Percentiles rank a stretch among this genome's conserved stretches.
phyloP scores from a whole-genome alignment of 2,797 vertebrate species.

The Lepus townsendii region DNA sequence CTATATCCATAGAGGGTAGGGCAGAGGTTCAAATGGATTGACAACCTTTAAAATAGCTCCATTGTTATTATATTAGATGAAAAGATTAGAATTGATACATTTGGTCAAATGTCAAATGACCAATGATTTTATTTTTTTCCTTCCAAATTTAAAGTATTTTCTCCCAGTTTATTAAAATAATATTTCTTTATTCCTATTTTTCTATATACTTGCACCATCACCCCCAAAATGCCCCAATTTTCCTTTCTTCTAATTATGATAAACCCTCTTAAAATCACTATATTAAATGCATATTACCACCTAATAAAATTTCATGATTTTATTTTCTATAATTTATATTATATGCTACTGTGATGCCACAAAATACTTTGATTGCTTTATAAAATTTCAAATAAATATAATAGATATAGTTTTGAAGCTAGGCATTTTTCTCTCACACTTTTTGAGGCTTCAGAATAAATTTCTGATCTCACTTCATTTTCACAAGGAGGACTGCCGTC shows the following conservation, averaged over 20 bases:
- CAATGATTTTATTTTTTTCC: neutral
- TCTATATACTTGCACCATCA: neutral
- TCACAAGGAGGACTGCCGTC: neutral
- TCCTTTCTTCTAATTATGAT: neutral
- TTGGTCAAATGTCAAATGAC: slow-evolving; percentile 5
- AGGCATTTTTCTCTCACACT: neutral
- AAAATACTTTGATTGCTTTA: neutral
- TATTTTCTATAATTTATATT: neutral
- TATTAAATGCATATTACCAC: neutral
- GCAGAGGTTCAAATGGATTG: neutral
- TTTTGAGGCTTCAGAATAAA: neutral
- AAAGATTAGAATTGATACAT: slow-evolving; percentile 1
- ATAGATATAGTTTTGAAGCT: slow-evolving; percentile 20
- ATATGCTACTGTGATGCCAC: neutral
- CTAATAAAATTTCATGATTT: neutral
- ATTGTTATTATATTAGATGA: slow-evolving; percentile 31
- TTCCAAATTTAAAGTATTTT: neutral
- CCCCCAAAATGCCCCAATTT: slow-evolving; percentile 9
- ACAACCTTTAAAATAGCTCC: neutral
- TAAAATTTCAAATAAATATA: slow-evolving; percentile 39
- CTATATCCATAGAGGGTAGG: neutral
- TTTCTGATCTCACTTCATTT: slow-evolving; percentile 39
- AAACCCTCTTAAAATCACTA: neutral
- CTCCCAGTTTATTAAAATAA: neutral
- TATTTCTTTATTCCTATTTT: neutral